A percentile compares a stretch with the other conserved stretches of the same genome.
These are phyloP conservation scores for Ceratotherium simum DNA, from an alignment of 2,113 vertebrate species.

Conservation along the genomic window DNA sequence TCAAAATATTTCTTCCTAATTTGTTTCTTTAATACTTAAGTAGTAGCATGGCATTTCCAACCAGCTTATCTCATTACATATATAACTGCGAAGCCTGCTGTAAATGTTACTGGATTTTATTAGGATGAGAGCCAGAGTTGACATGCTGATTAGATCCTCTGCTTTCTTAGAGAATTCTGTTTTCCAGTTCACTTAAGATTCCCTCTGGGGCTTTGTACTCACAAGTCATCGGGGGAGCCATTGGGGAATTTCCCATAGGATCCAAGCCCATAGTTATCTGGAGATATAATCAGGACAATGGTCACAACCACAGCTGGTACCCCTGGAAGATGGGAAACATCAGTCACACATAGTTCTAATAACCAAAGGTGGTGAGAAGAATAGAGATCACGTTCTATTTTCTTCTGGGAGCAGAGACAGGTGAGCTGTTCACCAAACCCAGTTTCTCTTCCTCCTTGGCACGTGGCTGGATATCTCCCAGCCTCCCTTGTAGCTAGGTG, in stretches of 20 bases:
- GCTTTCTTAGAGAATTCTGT: slow-evolving; percentile 34
- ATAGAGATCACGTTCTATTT: neutral
- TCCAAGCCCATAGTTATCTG: slow-evolving; percentile 92
- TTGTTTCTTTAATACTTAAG: slow-evolving; percentile 8
- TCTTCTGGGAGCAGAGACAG: neutral
- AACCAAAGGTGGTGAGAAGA: neutral
- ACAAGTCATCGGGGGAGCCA: slow-evolving; percentile 93
- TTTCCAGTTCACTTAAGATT: slow-evolving; percentile 53
- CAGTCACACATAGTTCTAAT: slow-evolving; percentile 40
- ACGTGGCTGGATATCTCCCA: neutral
- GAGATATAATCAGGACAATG: slow-evolving; percentile 91
- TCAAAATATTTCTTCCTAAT: slow-evolving; percentile 38
- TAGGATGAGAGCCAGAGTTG: neutral
- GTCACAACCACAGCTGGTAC: slow-evolving; percentile 92
- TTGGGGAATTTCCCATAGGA: slow-evolving; percentile 89
- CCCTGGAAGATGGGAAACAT: slow-evolving; percentile 86
- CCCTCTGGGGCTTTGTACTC: slow-evolving; percentile 82
- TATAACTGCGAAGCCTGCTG: neutral
- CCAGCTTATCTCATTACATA: slow-evolving; percentile 44
- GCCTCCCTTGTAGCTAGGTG: neutral
- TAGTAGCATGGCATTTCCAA: slow-evolving; percentile 43
- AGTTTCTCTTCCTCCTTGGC: neutral
- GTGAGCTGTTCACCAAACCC: neutral
- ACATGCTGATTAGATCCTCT: slow-evolving; percentile 26
- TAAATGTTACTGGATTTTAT: slow-evolving; percentile 54